These are phyloP conservation scores for Psix sp. DNA, from an alignment of 1,140 invertebrate genomes.

Conservation along the genomic window DNA sequence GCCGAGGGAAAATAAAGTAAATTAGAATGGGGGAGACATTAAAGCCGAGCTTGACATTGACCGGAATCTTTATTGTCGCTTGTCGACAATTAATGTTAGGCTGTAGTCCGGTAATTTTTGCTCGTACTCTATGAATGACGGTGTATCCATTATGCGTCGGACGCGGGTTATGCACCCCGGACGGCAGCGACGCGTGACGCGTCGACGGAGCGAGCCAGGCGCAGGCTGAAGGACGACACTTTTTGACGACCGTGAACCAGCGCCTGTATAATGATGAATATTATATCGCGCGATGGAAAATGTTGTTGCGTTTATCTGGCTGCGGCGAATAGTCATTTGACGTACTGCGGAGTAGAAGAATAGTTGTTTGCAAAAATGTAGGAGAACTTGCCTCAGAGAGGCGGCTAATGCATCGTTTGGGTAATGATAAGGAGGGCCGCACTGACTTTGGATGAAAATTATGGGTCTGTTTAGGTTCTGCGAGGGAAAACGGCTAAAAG, in stretches of 20 bases:
- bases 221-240: constrained; percentile 24
- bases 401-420: constrained; percentile 25
- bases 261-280: too few species aligned
- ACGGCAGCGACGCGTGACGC: constrained; percentile 72
- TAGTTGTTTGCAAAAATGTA: too few species aligned
- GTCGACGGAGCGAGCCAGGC: constrained; percentile 62
- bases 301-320: too few species aligned
- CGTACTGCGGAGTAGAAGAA: too few species aligned
- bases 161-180: constrained; percentile 58
- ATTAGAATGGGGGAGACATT: background rate
- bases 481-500: constrained; percentile 11
- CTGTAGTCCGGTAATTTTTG: constrained; percentile 44
- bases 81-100: constrained; percentile 41
- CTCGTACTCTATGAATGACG: constrained; percentile 36
- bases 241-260: background rate
- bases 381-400: too few species aligned
- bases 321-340: too few species aligned
- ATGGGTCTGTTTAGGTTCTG: constrained; percentile 30
- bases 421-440: constrained; percentile 32
- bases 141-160: constrained; percentile 66
- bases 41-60: constrained; percentile 23
- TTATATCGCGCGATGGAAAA: too few species aligned
- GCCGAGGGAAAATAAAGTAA: background rate
- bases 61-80: constrained; percentile 27
- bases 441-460: constrained; percentile 28